Percentiles rank a stretch among this genome's conserved stretches.
Evolutionary conservation across 2,797 vertebrate species (phyloP).

Genomic region (Macroramphosus scolopax): DNA sequence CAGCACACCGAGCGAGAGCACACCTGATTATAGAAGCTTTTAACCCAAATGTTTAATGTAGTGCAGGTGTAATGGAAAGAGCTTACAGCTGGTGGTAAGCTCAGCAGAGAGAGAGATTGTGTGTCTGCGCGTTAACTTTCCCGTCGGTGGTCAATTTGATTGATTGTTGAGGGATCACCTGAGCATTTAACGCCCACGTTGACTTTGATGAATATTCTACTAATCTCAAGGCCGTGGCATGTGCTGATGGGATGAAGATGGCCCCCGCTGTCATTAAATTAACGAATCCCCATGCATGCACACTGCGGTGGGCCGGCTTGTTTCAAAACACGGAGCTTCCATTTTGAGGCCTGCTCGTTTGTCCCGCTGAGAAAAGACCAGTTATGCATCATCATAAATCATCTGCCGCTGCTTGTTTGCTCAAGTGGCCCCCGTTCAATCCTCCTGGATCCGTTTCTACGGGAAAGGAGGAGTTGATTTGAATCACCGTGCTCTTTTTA

Average conservation of each 20-base stretch:
- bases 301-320: slow-evolving; percentile 8
- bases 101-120: slow-evolving; percentile 16
- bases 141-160: slow-evolving; percentile 51
- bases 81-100: slow-evolving; percentile 56
- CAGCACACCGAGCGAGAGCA: slow-evolving; percentile 48
- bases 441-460: slow-evolving; percentile 21
- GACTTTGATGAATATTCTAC: slow-evolving; percentile 52
- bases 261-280: slow-evolving; percentile 29
- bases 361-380: slow-evolving; percentile 24
- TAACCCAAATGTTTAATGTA: slow-evolving; percentile 74
- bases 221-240: slow-evolving; percentile 52
- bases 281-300: slow-evolving; percentile 26
- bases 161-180: slow-evolving; percentile 61
- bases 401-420: slow-evolving; percentile 32
- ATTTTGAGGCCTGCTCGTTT: slow-evolving; percentile 42
- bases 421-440: slow-evolving; percentile 29
- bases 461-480: neutral
- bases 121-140: slow-evolving; percentile 7
- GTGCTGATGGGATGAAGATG: slow-evolving; percentile 51
- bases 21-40: slow-evolving; percentile 76
- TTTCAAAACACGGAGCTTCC: slow-evolving; percentile 41
- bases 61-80: slow-evolving; percentile 61
- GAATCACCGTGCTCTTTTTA: too few species aligned
- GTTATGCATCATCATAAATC: slow-evolving; percentile 52
- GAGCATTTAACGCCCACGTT: slow-evolving; percentile 40